These are phyloP conservation scores for Asobara japonica DNA, from an alignment of 1,140 invertebrate genomes.

Conservation along the genomic window DNA sequence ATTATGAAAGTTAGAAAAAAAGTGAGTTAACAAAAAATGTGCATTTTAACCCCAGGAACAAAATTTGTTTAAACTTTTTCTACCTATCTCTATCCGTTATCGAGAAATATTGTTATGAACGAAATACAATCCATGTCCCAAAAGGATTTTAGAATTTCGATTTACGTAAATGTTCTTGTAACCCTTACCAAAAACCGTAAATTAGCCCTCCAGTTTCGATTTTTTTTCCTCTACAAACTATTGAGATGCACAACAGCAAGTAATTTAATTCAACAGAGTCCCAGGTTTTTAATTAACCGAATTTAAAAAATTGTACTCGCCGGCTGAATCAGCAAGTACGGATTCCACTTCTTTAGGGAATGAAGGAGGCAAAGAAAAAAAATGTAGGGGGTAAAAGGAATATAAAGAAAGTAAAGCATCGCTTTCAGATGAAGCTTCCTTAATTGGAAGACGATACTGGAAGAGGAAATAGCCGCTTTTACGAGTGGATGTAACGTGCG, in stretches of 20 bases:
- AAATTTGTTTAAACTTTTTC: too few species aligned
- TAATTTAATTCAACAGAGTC: not conserved
- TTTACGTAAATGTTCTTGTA: too few species aligned
- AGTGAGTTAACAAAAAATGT: too few species aligned
- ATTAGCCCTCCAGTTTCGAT: not conserved
- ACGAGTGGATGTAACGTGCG: not conserved
- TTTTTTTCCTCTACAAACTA: not conserved
- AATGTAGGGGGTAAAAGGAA: not conserved
- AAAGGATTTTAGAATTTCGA: too few species aligned
- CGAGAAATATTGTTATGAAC: too few species aligned
- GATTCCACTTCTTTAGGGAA: not conserved
- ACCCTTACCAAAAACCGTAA: too few species aligned
- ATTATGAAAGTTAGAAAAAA: too few species aligned
- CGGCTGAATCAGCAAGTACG: not conserved
- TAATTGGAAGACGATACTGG: constrained; percentile 7
- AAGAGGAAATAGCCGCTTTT: not conserved
- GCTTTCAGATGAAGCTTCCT: constrained; percentile 15
- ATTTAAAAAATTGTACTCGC: not conserved
- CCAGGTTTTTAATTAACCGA: not conserved
- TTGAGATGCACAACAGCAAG: not conserved
- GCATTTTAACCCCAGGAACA: too few species aligned
- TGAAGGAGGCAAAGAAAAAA: not conserved
- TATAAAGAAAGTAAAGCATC: constrained; percentile 11
- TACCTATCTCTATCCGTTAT: too few species aligned
- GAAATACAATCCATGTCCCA: too few species aligned